Percentiles rank a stretch among this genome's conserved stretches.
phyloP scores from a whole-genome alignment of 2,113 vertebrate species.

The Calyptomena viridis region DNA sequence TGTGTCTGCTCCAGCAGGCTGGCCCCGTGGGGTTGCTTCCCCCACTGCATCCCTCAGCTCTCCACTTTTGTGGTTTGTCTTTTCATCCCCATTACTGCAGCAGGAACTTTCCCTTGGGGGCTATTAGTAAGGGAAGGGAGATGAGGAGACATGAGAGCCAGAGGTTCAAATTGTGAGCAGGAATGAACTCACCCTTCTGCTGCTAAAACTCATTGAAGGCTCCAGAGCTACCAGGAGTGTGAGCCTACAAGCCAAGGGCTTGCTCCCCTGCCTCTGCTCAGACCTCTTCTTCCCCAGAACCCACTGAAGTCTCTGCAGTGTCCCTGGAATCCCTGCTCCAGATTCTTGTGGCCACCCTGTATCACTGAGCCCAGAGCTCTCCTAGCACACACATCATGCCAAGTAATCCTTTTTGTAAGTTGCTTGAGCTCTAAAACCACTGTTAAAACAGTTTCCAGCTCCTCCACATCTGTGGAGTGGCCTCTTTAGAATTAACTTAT shows the following conservation, averaged over 20 bases:
- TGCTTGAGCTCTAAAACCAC: neutral
- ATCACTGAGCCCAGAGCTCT: neutral
- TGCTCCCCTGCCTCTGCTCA: neutral
- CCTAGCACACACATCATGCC: neutral
- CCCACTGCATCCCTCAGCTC: neutral
- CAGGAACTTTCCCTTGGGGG: neutral
- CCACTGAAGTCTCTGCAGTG: neutral
- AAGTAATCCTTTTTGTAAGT: neutral
- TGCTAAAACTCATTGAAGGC: neutral
- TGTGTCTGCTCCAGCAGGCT: fast-evolving
- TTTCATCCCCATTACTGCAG: neutral
- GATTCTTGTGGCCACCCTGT: neutral
- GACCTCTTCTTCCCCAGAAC: neutral
- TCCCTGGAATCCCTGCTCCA: neutral
- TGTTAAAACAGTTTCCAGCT: neutral
- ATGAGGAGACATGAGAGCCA: neutral
- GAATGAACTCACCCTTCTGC: fast-evolving
- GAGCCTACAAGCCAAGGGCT: neutral
- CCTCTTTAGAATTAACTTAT: neutral
- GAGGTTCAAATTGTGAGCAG: neutral
- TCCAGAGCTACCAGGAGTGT: neutral
- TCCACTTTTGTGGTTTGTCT: neutral
- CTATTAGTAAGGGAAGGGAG: neutral
- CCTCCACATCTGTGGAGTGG: neutral
- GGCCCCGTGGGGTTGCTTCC: neutral